Evolutionary conservation across 2,888 invertebrate species (phyloP), one percentile per base, ranked within the genome.

Genomic region (Macrophya alboannulata): DNA sequence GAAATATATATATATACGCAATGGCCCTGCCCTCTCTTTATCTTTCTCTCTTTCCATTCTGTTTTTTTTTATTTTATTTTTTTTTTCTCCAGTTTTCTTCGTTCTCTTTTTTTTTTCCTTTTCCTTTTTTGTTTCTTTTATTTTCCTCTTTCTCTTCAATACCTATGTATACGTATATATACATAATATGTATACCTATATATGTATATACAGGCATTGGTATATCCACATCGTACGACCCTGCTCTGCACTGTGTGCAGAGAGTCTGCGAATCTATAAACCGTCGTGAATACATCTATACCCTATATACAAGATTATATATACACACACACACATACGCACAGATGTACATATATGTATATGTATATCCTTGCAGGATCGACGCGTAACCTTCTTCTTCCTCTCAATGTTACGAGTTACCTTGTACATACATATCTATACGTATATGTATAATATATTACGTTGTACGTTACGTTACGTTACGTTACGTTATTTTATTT

Each of bases 1-100:
- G 79, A 79, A 65, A 81, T 81, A 81, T 62, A 81, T 81, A 81
- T 81, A 81, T 62, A 81, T 81, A 81, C 59, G 81, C 81, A 81
- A 81, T 62, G 81, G 31, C 55, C 77, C 74, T 74, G 45, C 76
- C 51, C 76, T 76, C 51, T 31, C 76, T 76, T 51, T 51, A 48
- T 76, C 48, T 31, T 48, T 76, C 51, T 51, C 17, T 48, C 83
- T 48, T 37, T 83, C 31, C 45, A 40, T 71, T 40, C 10, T 9
- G n/a, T n/a, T 37, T 25, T 4, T 21, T 6, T 17, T 62, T 21
- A 81, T 40, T 25, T 10, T 65, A 40, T 40, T 71, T n/a, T 5
- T n/a, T 37, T 40, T 71, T 37, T 9, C 17, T 40, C 40, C 8
- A 10, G 21, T 15, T n/a, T 43, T n/a, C 10, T 31, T 55, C n/a